phyloP scores from a whole-genome alignment of 2,113 vertebrate genomes.

The Syrrhaptes paradoxus region DNA sequence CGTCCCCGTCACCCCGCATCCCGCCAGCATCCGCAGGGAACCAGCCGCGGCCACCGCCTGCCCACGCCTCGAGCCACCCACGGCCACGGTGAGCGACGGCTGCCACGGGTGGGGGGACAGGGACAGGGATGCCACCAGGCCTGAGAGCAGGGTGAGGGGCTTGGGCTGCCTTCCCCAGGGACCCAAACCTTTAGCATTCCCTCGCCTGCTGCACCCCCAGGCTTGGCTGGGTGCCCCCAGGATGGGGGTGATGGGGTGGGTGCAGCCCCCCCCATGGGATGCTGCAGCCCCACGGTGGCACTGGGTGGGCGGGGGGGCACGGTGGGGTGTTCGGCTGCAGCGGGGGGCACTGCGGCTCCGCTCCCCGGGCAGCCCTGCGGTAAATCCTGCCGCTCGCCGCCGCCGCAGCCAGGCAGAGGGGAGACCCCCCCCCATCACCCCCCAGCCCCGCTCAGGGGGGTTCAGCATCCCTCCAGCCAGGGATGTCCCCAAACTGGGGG shows the following conservation, averaged over 20 bases:
- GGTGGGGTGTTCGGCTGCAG: background rate
- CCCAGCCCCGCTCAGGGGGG: background rate
- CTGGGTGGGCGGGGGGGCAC: background rate
- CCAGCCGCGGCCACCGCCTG: background rate
- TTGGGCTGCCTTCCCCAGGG: background rate
- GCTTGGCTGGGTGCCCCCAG: background rate
- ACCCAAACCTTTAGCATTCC: background rate
- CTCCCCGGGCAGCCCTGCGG: background rate
- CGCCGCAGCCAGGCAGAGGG: background rate
- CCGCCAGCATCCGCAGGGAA: background rate
- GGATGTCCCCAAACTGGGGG: background rate
- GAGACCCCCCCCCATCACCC: background rate
- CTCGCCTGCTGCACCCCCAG: background rate
- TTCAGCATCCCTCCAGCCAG: background rate
- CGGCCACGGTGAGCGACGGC: constrained; percentile 41
- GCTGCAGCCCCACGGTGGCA: background rate
- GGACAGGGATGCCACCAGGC: background rate
- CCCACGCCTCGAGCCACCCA: background rate
- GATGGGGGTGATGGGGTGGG: background rate
- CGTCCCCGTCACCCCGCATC: background rate
- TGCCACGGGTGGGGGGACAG: background rate
- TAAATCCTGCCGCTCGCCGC: background rate
- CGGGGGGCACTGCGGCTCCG: background rate
- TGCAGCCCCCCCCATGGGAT: background rate
- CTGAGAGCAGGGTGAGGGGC: background rate